These are phyloP conservation scores for Tipula helvola DNA, from an alignment of 2,888 invertebrate species.

Conservation along the genomic window DNA sequence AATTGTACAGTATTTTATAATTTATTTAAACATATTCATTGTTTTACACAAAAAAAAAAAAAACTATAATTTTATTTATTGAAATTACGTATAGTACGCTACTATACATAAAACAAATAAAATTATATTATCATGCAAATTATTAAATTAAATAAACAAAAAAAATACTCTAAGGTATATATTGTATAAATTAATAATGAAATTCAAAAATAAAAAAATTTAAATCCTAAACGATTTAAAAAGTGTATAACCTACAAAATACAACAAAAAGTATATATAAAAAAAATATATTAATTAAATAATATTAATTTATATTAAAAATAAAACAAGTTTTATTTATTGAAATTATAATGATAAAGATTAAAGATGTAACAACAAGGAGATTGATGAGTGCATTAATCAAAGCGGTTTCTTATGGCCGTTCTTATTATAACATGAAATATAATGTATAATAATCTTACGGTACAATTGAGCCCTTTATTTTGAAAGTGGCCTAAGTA, in stretches of 20 bases:
- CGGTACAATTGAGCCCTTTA: too few relatives aligned
- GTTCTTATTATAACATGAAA: too few relatives aligned
- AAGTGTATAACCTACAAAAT: background rate
- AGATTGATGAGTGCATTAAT: too few relatives aligned
- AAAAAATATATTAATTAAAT: background rate
- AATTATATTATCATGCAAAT: background rate
- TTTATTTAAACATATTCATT: background rate
- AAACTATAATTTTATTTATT: background rate
- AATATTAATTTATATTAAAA: background rate
- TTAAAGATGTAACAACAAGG: too few relatives aligned
- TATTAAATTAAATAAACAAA: background rate
- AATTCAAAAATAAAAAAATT: background rate
- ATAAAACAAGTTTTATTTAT: background rate
- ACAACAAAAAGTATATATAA: background rate
- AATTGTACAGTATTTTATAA: background rate
- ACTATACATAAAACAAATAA: background rate
- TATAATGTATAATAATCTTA: too few relatives aligned
- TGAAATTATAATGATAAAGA: too few relatives aligned
- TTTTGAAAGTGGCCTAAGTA: too few relatives aligned
- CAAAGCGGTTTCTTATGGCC: too few relatives aligned
- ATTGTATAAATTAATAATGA: background rate
- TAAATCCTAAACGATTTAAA: too few relatives aligned
- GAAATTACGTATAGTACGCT: background rate
- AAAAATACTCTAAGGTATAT: background rate
- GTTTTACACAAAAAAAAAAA: background rate